A percentile compares a stretch with the other conserved stretches of the same genome.
phyloP scores from a whole-genome alignment of 2,797 vertebrate genomes.

The Synanceia verrucosa region DNA sequence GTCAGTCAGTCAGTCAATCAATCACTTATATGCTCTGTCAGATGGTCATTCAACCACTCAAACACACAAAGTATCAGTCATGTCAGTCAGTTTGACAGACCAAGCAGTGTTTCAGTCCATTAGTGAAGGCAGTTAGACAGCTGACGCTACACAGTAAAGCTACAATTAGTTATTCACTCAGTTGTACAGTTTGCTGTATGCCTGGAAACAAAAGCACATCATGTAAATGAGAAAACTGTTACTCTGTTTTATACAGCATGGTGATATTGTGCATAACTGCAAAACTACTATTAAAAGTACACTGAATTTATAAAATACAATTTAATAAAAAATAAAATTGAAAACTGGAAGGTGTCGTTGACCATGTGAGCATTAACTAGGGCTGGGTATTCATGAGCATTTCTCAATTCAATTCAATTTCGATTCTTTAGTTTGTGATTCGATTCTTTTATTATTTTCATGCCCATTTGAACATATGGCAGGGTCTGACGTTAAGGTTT shows the following conservation, averaged over 20 bases:
- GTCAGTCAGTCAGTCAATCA: constrained; percentile 30
- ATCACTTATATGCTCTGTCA: constrained; percentile 37
- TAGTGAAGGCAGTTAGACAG: constrained; percentile 28
- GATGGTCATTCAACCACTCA: constrained; percentile 23
- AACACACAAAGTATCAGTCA: constrained; percentile 39
- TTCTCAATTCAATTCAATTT: no score
- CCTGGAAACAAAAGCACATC: background rate
- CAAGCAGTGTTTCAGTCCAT: constrained; percentile 29
- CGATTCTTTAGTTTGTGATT: no score
- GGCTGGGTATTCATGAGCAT: no score
- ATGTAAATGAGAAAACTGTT: background rate
- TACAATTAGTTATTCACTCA: constrained; percentile 6
- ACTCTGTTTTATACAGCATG: background rate
- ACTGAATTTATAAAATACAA: background rate
- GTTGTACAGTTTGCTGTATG: background rate
- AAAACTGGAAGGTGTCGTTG: no score
- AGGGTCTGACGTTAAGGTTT: no score
- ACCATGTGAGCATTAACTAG: no score
- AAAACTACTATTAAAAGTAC: background rate
- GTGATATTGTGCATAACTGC: background rate
- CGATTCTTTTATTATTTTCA: no score
- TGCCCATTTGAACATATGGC: no score
- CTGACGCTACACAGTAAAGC: constrained; percentile 14
- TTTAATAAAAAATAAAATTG: no score
- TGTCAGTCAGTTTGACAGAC: constrained; percentile 30